Conservation (phyloP, 2,888 invertebrate species). For the Sussaba pulchella region DNA sequence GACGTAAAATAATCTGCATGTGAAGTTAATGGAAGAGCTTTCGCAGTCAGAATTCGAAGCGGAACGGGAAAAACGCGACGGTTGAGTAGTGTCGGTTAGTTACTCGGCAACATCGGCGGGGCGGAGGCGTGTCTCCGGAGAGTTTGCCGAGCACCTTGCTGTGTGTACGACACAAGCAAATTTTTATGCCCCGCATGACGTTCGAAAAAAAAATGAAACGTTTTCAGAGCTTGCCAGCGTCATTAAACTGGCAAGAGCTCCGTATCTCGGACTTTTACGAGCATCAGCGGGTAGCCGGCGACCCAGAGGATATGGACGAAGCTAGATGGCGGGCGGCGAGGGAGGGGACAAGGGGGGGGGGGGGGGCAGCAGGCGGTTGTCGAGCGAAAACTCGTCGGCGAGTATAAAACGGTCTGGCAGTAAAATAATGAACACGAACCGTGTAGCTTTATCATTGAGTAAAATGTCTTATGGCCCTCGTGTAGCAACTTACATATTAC, state of each 20-base stretch:
- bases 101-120: too few relatives aligned
- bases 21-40: conserved; percentile 22
- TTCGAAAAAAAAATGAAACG: conserved; percentile 68
- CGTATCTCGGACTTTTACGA: conserved; percentile 65
- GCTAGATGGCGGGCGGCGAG: background rate
- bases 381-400: conserved; percentile 23
- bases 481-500: background rate
- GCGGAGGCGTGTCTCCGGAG: conserved; percentile 1
- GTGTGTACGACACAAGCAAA: conserved; percentile 52
- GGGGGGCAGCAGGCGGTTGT: background rate
- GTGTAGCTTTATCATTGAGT: conserved; percentile 37
- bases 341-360: background rate
- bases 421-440: conserved; percentile 39
- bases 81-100: background rate
- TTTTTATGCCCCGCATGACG: conserved; percentile 67
- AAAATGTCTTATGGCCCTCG: conserved; percentile 5
- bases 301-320: background rate
- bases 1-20: conserved; percentile 10
- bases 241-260: conserved; percentile 59
- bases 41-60: conserved; percentile 8
- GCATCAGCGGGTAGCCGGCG: conserved; percentile 14
- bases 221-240: conserved; percentile 58
- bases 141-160: background rate
- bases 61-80: background rate
- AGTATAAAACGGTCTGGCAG: conserved; percentile 34